These are phyloP conservation scores for Branchinecta lynchi DNA, from an alignment of 1,140 invertebrate species.

Conservation along the genomic window DNA sequence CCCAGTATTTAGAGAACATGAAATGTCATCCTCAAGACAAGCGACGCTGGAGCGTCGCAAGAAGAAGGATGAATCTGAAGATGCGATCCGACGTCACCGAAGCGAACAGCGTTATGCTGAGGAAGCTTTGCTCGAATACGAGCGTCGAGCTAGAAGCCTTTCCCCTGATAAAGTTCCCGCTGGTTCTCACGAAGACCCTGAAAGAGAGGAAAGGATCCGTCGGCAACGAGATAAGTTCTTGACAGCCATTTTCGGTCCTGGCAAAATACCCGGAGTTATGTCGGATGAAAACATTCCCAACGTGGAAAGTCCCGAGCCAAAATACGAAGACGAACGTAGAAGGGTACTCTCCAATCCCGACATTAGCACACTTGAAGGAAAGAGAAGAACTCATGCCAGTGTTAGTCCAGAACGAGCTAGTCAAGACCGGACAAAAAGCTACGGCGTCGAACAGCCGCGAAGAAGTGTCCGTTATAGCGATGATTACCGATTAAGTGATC, in stretches of 20 bases:
- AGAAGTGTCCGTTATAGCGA: too few relatives aligned
- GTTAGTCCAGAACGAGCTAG: neutral
- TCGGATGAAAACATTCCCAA: neutral
- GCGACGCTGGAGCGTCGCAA: neutral
- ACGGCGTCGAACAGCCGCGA: neutral
- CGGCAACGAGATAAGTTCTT: neutral
- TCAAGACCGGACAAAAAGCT: neutral
- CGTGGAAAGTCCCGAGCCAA: neutral
- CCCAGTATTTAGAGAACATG: neutral
- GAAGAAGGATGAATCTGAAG: neutral
- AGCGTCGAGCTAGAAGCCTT: neutral
- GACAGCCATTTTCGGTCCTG: neutral
- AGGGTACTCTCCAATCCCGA: slow-evolving; percentile 1
- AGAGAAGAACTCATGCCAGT: neutral
- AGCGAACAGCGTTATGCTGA: neutral
- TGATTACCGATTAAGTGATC: too few relatives aligned
- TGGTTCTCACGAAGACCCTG: neutral
- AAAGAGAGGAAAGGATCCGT: neutral
- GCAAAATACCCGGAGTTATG: neutral
- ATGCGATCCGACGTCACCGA: neutral
- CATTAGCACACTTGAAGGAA: neutral
- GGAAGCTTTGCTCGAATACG: neutral
- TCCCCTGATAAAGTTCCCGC: neutral
- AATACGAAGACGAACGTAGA: neutral
- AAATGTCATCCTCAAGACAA: neutral